Base-by-base conservation (phyloP, 1,140 invertebrate species). In the Mya arenaria region DNA sequence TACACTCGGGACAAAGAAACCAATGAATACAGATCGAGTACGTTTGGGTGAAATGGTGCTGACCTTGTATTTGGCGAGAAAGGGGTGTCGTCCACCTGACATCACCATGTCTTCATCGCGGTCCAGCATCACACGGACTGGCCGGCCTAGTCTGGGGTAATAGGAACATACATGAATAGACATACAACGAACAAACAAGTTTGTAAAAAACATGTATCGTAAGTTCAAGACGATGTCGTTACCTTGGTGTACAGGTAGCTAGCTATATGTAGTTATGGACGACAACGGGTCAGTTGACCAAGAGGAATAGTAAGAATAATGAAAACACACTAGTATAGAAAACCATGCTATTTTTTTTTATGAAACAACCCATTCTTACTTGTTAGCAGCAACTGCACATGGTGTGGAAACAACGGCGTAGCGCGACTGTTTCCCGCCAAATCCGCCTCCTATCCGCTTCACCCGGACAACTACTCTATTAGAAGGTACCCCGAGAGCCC, bases 51-150 rank as follows among this genome's bases (percentile, higher is more conserved):
- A 19, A 10, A 44, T 19, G 10, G 41, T 10, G 19, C 10, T 52
- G 73, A 94, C 92, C 94, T 97, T 97, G 87, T 98, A 99, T 89
- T 96, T 96, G 28, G 95, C 95, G 6, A 96, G 93, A 91, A 98
- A 98, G 0, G 98, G 97, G 94, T 99, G 97, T 85, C 98, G 94
- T 1, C 95, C 96, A 2, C 98, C 98, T 0, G 95, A 96, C 63
- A 96, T 95, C 82, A 96, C 92, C 96, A 99, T 99, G 91, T 99
- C 98, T 93, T 99, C 98, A 90, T 98, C 97, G 82, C 98, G 94
- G 74, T 99, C 97, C 44, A 99, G 89, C 95, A 97, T 97, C 74
- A 96, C 96, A 28, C 97, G 94, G 0, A 99, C 95, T 8, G 98
- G 97, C 84, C 94, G 52, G 3, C 85, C 82, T 28, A 73, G 58